Evolutionary conservation across 1,140 invertebrate genomes (phyloP).

Genomic region (Camponotus vicinus): DNA sequence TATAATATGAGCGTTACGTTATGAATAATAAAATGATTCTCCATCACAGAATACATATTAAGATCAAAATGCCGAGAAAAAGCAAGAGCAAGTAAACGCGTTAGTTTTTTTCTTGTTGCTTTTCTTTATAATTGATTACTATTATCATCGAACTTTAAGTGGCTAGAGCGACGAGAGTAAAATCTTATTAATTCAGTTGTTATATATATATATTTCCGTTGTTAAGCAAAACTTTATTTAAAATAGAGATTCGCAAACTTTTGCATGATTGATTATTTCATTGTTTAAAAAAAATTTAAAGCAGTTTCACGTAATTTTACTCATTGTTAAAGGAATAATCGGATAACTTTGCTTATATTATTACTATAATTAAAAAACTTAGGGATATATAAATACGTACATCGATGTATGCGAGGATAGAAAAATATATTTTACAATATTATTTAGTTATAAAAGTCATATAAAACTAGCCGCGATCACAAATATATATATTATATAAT

Average conservation of each 20-base stretch:
- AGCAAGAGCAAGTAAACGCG: background rate
- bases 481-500: too few species aligned
- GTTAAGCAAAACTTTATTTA: background rate
- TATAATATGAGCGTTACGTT: background rate
- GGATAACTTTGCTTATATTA: background rate
- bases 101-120: background rate
- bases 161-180: constrained; percentile 2
- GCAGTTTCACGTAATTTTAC: background rate
- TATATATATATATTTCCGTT: background rate
- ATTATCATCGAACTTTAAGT: background rate
- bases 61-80: constrained; percentile 19
- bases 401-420: background rate
- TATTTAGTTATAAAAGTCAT: constrained; percentile 15
- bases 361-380: too few species aligned
- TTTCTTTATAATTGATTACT: background rate
- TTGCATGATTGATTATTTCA: background rate
- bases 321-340: background rate
- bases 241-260: background rate
- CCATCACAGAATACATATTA: background rate
- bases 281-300: background rate
- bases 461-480: too few species aligned
- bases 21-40: background rate
- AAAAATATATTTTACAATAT: constrained; percentile 33
- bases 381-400: too few species aligned
- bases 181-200: background rate